Evolutionary conservation across 2,888 invertebrate genomes (phyloP).

Genomic region (Stenolophus ochropezus): DNA sequence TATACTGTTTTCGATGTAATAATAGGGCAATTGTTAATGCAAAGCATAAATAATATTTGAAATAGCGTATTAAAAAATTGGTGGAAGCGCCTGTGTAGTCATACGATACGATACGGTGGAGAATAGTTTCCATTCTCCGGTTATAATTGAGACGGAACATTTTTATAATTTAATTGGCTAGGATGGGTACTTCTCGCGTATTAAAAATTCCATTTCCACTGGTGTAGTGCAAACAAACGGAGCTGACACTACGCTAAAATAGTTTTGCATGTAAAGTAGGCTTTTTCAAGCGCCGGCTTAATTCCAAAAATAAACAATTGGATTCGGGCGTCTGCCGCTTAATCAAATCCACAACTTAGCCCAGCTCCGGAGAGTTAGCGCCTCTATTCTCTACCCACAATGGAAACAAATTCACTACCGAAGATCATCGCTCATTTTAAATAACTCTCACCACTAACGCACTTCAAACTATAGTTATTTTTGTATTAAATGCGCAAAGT

Average conservation of each 20-base stretch:
- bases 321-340: neutral
- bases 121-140: no score
- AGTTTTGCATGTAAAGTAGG: constrained; percentile 50
- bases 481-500: no score
- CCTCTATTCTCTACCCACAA: neutral
- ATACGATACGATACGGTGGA: no score
- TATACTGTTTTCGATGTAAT: no score
- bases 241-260: constrained; percentile 43
- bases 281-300: constrained; percentile 33
- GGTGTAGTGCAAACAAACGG: constrained; percentile 26
- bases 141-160: constrained; percentile 16
- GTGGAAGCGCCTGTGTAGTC: no score
- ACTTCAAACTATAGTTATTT: no score
- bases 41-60: no score
- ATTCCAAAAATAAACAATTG: constrained; percentile 36
- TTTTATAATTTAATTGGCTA: constrained; percentile 26
- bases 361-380: neutral
- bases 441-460: no score
- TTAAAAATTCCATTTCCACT: constrained; percentile 41
- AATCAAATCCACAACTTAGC: constrained; percentile 29
- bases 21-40: no score
- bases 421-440: no score
- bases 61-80: no score
- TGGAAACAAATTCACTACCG: neutral
- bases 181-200: constrained; percentile 13